phyloP scores from a whole-genome alignment of 1,140 invertebrate species.

The Diachasmimorpha longicaudata region DNA sequence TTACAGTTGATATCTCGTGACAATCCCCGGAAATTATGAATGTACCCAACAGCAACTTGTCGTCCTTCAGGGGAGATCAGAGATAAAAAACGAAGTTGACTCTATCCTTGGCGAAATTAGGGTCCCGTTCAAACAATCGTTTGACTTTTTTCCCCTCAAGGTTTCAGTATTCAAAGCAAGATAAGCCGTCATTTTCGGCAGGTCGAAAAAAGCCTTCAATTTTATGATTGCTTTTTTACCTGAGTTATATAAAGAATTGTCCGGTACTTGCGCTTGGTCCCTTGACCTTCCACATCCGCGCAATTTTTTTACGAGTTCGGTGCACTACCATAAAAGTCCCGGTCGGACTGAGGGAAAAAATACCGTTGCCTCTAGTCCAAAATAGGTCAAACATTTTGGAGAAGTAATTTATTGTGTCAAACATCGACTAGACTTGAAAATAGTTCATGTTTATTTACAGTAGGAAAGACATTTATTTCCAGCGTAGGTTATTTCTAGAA shows the following conservation, averaged over 20 bases:
- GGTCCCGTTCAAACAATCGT: neutral
- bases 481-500: no score
- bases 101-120: neutral
- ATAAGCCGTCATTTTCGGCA: neutral
- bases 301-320: constrained; percentile 47
- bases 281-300: constrained; percentile 45
- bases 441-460: no score
- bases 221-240: neutral
- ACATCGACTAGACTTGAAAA: no score
- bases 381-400: no score
- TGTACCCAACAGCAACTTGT: neutral
- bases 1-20: no score
- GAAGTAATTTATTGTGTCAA: no score
- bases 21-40: no score
- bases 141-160: neutral
- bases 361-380: no score
- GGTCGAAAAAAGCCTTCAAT: neutral
- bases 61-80: neutral
- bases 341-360: constrained; percentile 41
- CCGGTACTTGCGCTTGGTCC: neutral
- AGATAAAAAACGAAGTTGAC: neutral
- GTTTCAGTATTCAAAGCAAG: neutral
- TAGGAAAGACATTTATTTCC: no score
- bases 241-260: neutral
- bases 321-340: constrained; percentile 44